A percentile compares a stretch with the other conserved stretches of the same genome.
phyloP scores from a whole-genome alignment of 35 echinoderm and acorn worm species.

The Amphiura filiformis region DNA sequence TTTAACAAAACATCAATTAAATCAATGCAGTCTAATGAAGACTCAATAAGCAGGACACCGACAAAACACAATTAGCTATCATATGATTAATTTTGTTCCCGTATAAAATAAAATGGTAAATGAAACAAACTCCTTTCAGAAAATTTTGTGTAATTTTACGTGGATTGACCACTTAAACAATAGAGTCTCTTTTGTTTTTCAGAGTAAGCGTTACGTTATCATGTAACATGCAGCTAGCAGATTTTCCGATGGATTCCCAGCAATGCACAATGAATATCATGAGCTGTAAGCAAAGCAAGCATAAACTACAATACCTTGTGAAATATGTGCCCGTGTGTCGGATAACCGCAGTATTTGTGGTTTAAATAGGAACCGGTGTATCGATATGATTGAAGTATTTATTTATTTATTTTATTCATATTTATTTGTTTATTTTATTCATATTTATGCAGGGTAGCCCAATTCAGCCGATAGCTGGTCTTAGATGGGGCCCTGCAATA shows the following conservation, averaged over 20 bases:
- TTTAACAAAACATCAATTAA: too few species aligned
- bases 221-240: conserved; percentile 51
- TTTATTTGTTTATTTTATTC: too few species aligned
- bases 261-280: conserved; percentile 24
- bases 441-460: too few species aligned
- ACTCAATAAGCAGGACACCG: too few species aligned
- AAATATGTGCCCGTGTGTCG: background rate
- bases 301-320: background rate
- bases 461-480: background rate
- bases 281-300: conserved; percentile 34
- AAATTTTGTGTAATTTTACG: too few species aligned
- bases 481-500: background rate
- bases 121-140: too few species aligned
- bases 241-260: conserved; percentile 62
- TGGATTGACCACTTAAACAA: too few species aligned
- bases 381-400: background rate
- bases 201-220: conserved; percentile 44
- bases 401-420: background rate
- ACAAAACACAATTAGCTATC: too few species aligned
- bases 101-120: too few species aligned
- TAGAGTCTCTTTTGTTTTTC: background rate
- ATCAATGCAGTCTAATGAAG: too few species aligned
- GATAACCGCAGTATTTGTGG: background rate
- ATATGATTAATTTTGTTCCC: too few species aligned
- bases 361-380: too few species aligned